phyloP scores from a whole-genome alignment of 2,888 invertebrate genomes.

The Dione vanillae region DNA sequence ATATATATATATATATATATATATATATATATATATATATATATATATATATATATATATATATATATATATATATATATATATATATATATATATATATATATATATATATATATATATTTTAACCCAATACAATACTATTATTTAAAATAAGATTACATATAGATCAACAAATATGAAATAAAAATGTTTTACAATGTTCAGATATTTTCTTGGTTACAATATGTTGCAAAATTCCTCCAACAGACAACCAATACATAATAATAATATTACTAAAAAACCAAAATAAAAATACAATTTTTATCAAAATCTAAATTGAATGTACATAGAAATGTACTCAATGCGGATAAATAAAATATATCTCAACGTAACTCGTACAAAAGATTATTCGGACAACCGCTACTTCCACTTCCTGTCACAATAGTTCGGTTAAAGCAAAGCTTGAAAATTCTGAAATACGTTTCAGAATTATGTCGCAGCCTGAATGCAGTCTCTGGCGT shows the following conservation, averaged over 20 bases:
- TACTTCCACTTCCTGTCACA: neutral
- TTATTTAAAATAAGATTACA: too few relatives aligned
- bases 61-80: too few relatives aligned
- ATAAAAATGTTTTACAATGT: too few relatives aligned
- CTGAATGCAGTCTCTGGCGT: slow-evolving; percentile 3
- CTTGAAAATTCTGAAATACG: neutral
- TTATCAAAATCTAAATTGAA: neutral
- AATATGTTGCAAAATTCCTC: too few relatives aligned
- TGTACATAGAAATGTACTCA: neutral
- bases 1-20: too few relatives aligned
- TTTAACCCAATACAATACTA: too few relatives aligned
- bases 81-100: too few relatives aligned
- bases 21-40: too few relatives aligned
- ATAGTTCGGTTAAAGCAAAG: neutral
- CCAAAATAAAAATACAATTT: neutral
- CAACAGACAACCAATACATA: neutral
- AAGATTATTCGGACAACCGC: slow-evolving; percentile 15
- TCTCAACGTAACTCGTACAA: neutral
- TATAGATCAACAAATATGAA: too few relatives aligned
- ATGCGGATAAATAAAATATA: slow-evolving; percentile 13
- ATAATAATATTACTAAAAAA: neutral
- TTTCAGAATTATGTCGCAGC: neutral
- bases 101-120: too few relatives aligned
- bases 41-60: too few relatives aligned
- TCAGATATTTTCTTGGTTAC: too few relatives aligned